Evolutionary conservation across 2,888 invertebrate species (phyloP).

Genomic region (Aporophyla nigra): DNA sequence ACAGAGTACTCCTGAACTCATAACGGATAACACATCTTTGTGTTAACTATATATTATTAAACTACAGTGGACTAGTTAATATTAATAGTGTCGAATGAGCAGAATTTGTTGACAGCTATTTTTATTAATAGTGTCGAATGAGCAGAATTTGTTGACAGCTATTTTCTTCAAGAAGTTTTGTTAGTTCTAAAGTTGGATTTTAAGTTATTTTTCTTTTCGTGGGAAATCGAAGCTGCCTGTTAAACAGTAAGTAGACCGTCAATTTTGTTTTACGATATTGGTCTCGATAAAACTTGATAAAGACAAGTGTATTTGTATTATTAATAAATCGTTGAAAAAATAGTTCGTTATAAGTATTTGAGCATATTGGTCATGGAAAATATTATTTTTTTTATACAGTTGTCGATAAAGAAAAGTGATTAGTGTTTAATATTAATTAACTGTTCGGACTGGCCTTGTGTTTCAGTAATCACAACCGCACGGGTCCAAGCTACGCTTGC

Average conservation of each 20-base stretch:
- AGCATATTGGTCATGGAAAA: too few species aligned
- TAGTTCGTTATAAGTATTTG: too few species aligned
- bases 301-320: too few species aligned
- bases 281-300: neutral
- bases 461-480: too few species aligned
- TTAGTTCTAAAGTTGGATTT: neutral
- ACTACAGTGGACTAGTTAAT: neutral
- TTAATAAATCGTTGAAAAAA: too few species aligned
- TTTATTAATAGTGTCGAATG: too few species aligned
- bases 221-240: neutral
- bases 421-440: too few species aligned
- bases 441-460: too few species aligned
- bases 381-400: too few species aligned
- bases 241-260: conserved; percentile 17
- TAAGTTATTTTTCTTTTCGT: conserved; percentile 6
- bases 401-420: too few species aligned
- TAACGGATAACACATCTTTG: conserved; percentile 36
- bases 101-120: neutral
- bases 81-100: neutral
- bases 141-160: neutral
- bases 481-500: too few species aligned
- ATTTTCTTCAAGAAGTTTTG: neutral
- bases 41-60: neutral
- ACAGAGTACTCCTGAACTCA: conserved; percentile 31
- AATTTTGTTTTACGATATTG: too few species aligned